Evolutionary conservation across 2,888 invertebrate genomes (phyloP), one percentile per base, ranked within the genome.

Genomic region (Atrina japonica): DNA sequence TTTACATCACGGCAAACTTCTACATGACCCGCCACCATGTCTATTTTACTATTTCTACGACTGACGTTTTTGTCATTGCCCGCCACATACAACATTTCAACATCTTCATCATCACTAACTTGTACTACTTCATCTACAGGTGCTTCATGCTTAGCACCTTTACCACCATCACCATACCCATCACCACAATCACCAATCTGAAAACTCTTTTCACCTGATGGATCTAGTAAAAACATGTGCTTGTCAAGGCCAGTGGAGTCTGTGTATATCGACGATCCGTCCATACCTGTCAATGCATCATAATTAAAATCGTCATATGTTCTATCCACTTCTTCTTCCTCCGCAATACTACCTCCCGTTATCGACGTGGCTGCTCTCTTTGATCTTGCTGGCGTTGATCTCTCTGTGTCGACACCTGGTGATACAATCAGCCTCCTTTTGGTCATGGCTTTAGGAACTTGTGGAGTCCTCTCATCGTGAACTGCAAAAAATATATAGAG

Each of bases 101-200:
- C 58, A 52, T 66, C 71, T 25, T 58, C 63, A 18, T 61, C 52
- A 49, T 66, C 60, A 52, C 47, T 30, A 35, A 47, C 60, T n/a
- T 60, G 61, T 5, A 25, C 40, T 14, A 45, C 45, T 45, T 30
- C 53, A 25, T 68, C 61, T 23, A 52, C 68, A 47, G 43, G 27
- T 30, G 45, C 27, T 53, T 25, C 30, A 18, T 29, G 29, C n/a
- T 47, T 45, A 45, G 25, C 50, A 52, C 55, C 53, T 23, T 55
- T 53, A 52, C 23, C 64, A 65, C 74, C 67, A 52, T 76, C 73
- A 73, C 77, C 77, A 43, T 66, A 64, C 30, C 47, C 49, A 25
- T 23, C 25, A 53, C 45, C 23, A 64, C 18, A 6, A 23, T 53
- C 41, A 64, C n/a, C 23, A 5, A n/a, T 11, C 18, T 43, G 40